Base-by-base conservation (phyloP, 2,888 invertebrate genomes). In the Sesia bembeciformis region DNA sequence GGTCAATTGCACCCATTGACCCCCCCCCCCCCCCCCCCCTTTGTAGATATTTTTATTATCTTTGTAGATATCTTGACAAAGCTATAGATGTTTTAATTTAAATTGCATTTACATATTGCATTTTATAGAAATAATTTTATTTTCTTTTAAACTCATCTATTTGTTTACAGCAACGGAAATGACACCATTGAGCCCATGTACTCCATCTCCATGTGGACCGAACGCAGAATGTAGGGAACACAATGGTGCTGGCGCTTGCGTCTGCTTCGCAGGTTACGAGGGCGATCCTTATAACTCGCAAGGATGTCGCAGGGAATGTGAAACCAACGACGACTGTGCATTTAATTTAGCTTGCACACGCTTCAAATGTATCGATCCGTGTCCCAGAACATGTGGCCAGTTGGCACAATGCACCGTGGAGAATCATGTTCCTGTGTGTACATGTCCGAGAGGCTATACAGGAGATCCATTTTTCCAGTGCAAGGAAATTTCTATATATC, bases 401-500 rank as follows among this genome's bases (percentile, higher is more conserved):
- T 91, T 93, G 62, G 96, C 97, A 4, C 92, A 94, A 68, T 97
- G 97, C 69, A 91, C 90, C 5, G 95, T 96, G 2, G 92, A 93
- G 63, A 93, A 94, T 61, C 96, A 96, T 72, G 93, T 96, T 52
- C 95, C 96, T 23, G 91, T 93, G 39, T 96, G 96, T 67, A 91
- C 91, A 4, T 96, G 96, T 70, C 94, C 94, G 52, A 83, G 90
- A 55, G 95, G 94, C 39, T 95, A 91, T 66, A 93, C 94, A 3
- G 96, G 96, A 52, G 95, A 96, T 90, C 95, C 96, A 58, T 96
- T 95, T 89, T 94, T 93, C 82, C 92, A 93, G 68, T 95, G 94
- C 69, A 91, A 90, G 68, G 91, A 91, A 73, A 86, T 92, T 53
- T 79, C 84, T 54, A 62, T 85, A 56, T 64, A 69, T 62, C 74